Evolutionary conservation across 2,888 invertebrate species (phyloP), one percentile per base, ranked within the genome.

Genomic region (Xanthorhoe spadicearia): DNA sequence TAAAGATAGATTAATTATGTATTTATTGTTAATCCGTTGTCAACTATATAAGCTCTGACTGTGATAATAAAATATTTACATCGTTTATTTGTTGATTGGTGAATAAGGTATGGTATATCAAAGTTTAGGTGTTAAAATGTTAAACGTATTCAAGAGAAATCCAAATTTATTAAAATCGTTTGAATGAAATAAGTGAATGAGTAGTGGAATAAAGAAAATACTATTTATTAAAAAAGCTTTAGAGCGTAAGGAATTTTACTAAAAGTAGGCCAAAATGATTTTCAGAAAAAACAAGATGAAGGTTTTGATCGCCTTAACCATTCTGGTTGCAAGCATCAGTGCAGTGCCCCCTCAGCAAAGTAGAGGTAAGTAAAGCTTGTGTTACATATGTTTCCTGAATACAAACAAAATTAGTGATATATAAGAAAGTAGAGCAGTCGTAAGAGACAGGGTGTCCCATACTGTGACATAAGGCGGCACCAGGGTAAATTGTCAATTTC

Each of bases 201-300:
- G 23, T 23, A 23, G 4, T 23, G 23, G 38, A 10, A 10, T 10
- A 43, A 1, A 13, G 13, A 3, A 2, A 43, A 13, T 2, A 10
- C 13, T 3, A 43, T 10, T 38, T 38, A 38, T 9, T 38, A 38
- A 23, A 23, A 23, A 1, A 23, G 23, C 23, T 23, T 23, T 23
- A 38, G 15, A 28, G 56, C n/a, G n/a, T n/a, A 43, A 43, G n/a
- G 10, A 43, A 8, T 13, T 51, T 51, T 28, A n/a, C 17, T 49
- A 32, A 1, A 48, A 48, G 19, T 32, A 48, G 48, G 43, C 43
- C n/a, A 46, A 46, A 46, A 7, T 10, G 10, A 50, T 59, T 54
- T 55, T 9, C 56, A 56, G 38, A 13, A 43, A 38, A 17, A 61
- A 72, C 61, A 84, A 75, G 63, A 88, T 88, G 87, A 86, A 81